phyloP scores from a whole-genome alignment of 2,113 vertebrate genomes.

The Chiloscyllium plagiosum region DNA sequence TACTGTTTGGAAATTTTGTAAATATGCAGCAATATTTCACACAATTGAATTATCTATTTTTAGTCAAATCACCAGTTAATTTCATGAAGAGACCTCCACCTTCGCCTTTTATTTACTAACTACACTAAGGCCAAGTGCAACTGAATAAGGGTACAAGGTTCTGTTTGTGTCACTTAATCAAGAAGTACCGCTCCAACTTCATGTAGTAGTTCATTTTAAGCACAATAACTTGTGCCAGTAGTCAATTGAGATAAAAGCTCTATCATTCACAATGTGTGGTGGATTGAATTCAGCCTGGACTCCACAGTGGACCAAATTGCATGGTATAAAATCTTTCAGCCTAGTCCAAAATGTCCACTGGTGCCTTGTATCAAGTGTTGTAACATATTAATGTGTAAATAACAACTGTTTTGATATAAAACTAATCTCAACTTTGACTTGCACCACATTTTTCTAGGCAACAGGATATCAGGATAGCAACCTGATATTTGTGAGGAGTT shows the following conservation, averaged over 20 bases:
- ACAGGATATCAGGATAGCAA: background rate
- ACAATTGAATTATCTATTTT: background rate
- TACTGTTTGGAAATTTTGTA: background rate
- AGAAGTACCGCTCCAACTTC: background rate
- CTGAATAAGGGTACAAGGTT: background rate
- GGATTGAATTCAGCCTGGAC: background rate
- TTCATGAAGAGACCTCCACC: background rate
- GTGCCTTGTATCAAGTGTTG: background rate
- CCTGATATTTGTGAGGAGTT: background rate
- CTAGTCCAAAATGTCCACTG: background rate
- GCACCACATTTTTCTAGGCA: background rate
- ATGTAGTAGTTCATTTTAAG: background rate
- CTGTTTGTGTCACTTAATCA: background rate
- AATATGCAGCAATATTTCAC: background rate
- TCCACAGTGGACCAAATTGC: background rate
- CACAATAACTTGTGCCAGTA: background rate
- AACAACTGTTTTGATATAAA: background rate
- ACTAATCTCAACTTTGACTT: slow-evolving; percentile 11
- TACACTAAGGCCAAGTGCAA: background rate
- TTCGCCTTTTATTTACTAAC: background rate
- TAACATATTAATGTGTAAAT: background rate
- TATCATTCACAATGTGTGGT: background rate
- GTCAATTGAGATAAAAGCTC: background rate
- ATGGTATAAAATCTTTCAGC: background rate
- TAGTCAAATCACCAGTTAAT: background rate